Conservation (phyloP, 2,113 vertebrate genomes). For the Coreoperca whiteheadi region DNA sequence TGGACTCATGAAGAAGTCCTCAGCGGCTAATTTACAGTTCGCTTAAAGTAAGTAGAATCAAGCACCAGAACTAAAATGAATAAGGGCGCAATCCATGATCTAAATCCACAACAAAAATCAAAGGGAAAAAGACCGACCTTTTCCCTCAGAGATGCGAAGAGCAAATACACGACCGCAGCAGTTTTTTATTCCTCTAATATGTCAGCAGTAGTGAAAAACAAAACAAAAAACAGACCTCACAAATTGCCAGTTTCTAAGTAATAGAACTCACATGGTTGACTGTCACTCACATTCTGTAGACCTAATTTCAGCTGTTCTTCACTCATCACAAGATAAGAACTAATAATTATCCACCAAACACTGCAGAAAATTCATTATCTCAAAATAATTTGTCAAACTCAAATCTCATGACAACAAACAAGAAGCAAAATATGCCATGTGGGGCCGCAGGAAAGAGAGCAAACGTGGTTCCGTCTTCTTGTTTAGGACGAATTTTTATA, state of each 20-base stretch:
- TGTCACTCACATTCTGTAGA: slow-evolving; percentile 3
- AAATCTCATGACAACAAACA: slow-evolving; percentile 17
- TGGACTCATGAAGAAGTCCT: background rate
- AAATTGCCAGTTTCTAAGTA: background rate
- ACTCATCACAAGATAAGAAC: background rate
- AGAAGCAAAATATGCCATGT: background rate
- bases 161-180: background rate
- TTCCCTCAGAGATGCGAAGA: background rate
- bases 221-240: background rate
- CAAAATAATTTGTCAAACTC: background rate
- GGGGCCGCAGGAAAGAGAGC: background rate
- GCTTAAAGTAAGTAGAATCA: too few relatives aligned
- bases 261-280: slow-evolving; percentile 26
- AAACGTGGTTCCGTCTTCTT: background rate
- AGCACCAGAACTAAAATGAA: background rate
- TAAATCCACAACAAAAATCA: background rate
- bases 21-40: background rate
- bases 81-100: background rate
- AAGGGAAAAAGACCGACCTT: background rate
- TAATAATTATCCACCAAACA: slow-evolving; percentile 4
- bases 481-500: background rate
- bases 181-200: background rate
- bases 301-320: slow-evolving; percentile 17
- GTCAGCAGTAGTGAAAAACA: background rate
- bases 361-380: background rate